Conservation (phyloP, 2,888 invertebrate species). For the Orgyia antiqua region DNA sequence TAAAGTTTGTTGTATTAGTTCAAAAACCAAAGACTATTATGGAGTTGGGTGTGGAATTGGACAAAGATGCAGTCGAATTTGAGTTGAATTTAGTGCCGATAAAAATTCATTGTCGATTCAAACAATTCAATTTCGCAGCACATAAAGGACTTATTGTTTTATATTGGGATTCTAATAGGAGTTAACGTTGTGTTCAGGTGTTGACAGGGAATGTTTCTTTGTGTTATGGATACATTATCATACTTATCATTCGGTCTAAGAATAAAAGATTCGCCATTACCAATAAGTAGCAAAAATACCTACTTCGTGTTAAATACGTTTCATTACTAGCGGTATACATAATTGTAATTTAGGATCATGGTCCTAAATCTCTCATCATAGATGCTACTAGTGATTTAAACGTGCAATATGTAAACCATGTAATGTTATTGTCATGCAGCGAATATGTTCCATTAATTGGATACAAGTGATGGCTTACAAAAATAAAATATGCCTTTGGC, state of each 20-base stretch:
- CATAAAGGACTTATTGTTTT: slow-evolving; percentile 16
- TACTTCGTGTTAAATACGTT: slow-evolving; percentile 8
- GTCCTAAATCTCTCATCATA: slow-evolving; percentile 22
- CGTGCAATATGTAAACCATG: slow-evolving; percentile 49
- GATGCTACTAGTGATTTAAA: slow-evolving; percentile 52
- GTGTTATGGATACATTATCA: slow-evolving; percentile 13
- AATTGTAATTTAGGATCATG: slow-evolving; percentile 6
- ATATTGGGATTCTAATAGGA: slow-evolving; percentile 12
- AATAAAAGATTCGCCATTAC: slow-evolving; percentile 15
- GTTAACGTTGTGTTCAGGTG: slow-evolving; percentile 10
- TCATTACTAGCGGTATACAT: slow-evolving; percentile 11
- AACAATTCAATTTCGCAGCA: slow-evolving; percentile 63
- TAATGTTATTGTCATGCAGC: slow-evolving; percentile 62
- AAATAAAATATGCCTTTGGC: slow-evolving; percentile 43
- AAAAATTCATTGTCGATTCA: slow-evolving; percentile 25
- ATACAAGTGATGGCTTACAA: slow-evolving; percentile 55
- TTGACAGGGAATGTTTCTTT: slow-evolving; percentile 16
- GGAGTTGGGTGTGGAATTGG: slow-evolving; percentile 27
- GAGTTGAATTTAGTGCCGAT: slow-evolving; percentile 26
- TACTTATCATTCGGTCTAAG: slow-evolving; percentile 10
- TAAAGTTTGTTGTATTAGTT: slow-evolving; percentile 31
- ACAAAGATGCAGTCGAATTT: slow-evolving; percentile 28
- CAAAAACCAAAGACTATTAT: slow-evolving; percentile 24
- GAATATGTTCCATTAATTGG: slow-evolving; percentile 55
- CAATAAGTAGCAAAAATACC: slow-evolving; percentile 16